These are phyloP conservation scores for Globia sparganii DNA, from an alignment of 2,888 invertebrate genomes.

Conservation along the genomic window DNA sequence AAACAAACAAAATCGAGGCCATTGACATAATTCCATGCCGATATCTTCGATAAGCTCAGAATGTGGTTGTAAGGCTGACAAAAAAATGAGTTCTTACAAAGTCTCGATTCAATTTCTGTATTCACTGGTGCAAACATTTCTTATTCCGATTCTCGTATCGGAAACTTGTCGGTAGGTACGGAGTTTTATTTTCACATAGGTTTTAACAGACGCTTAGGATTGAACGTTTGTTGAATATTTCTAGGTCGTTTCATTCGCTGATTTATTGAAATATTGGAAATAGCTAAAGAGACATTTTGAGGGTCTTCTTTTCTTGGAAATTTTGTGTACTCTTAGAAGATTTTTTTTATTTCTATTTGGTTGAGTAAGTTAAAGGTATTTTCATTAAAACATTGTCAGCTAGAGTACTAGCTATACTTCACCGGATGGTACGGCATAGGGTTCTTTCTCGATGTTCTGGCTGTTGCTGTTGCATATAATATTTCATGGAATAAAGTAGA, in stretches of 20 bases:
- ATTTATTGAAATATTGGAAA: conserved; percentile 50
- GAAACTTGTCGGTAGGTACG: conserved; percentile 55
- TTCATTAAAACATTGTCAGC: background rate
- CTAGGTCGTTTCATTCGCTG: conserved; percentile 43
- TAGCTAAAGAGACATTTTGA: background rate
- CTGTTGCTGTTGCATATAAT: background rate
- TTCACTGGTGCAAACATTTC: conserved; percentile 76
- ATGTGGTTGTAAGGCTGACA: conserved; percentile 52
- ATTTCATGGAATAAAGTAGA: background rate
- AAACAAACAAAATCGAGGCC: conserved; percentile 40
- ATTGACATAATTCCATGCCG: conserved; percentile 40
- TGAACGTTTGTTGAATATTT: conserved; percentile 54
- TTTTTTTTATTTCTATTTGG: background rate
- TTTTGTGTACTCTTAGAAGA: background rate
- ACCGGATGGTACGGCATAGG: background rate
- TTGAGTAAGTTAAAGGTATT: background rate
- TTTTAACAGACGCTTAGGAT: conserved; percentile 54
- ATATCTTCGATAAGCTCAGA: conserved; percentile 54
- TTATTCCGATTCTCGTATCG: conserved; percentile 59
- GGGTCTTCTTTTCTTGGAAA: background rate
- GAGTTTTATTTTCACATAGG: conserved; percentile 60
- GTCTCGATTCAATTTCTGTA: conserved; percentile 75
- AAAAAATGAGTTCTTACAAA: conserved; percentile 58
- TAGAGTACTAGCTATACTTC: background rate
- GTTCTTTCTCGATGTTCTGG: background rate